A percentile compares a stretch with the other conserved stretches of the same genome.
phyloP scores from a whole-genome alignment of 2,797 vertebrate species.

The Myripristis jacobus region DNA sequence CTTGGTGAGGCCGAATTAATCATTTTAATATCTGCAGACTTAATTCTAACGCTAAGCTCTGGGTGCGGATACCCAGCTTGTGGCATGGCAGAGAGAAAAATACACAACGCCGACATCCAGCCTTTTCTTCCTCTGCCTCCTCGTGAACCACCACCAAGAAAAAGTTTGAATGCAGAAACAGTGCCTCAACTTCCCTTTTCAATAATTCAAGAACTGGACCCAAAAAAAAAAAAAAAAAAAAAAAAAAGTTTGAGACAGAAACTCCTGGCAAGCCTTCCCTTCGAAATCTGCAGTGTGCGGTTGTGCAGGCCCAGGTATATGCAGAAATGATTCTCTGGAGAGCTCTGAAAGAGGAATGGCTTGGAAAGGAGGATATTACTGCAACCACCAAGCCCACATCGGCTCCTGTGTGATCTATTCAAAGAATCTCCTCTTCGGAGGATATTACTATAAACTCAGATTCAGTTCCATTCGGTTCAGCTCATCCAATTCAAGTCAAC shows the following conservation, averaged over 20 bases:
- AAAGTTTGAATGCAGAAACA: conserved; percentile 59
- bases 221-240: conserved; percentile 24
- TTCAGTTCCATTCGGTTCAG: conserved; percentile 22
- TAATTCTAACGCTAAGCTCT: conserved; percentile 54
- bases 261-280: conserved; percentile 51
- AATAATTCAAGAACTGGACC: conserved; percentile 76
- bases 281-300: conserved; percentile 27
- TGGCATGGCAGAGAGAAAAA: conserved; percentile 47
- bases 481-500: neutral
- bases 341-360: conserved; percentile 17
- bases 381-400: conserved; percentile 18
- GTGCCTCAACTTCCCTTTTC: conserved; percentile 61
- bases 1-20: conserved; percentile 54
- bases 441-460: conserved; percentile 44
- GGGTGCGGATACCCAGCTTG: conserved; percentile 43
- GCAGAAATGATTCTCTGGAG: conserved; percentile 47
- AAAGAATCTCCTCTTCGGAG: conserved; percentile 45
- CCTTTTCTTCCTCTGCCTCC: conserved; percentile 18
- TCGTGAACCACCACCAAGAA: conserved; percentile 10
- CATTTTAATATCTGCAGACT: conserved; percentile 66
- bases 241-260: conserved; percentile 56
- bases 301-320: conserved; percentile 45
- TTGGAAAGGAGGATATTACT: conserved; percentile 23
- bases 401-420: conserved; percentile 37
- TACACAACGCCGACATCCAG: conserved; percentile 13